Percentiles rank a stretch among this genome's conserved stretches.
Evolutionary conservation across 2,888 invertebrate genomes (phyloP).

Genomic region (Ethmia dodecea): DNA sequence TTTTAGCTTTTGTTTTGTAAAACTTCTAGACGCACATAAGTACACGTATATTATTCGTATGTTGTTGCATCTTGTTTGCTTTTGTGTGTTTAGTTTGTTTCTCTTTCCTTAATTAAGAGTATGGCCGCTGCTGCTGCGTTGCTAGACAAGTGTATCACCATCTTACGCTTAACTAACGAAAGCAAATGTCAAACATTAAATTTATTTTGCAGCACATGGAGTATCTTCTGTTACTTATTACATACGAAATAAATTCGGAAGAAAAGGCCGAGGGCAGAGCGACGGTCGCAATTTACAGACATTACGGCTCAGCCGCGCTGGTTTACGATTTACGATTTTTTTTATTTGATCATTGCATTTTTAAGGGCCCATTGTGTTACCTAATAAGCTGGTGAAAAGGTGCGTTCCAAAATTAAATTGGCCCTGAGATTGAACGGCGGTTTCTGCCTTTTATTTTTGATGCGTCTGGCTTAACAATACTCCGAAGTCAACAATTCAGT

Average conservation of each 20-base stretch:
- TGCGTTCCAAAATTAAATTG: slow-evolving; percentile 1
- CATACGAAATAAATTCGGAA: slow-evolving; percentile 40
- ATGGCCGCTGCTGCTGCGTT: too few relatives aligned
- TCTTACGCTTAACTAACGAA: slow-evolving; percentile 26
- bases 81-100: too few relatives aligned
- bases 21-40: too few relatives aligned
- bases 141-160: background rate
- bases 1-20: too few relatives aligned
- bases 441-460: too few relatives aligned
- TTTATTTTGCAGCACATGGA: slow-evolving; percentile 35
- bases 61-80: too few relatives aligned
- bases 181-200: slow-evolving; percentile 40
- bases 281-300: slow-evolving; percentile 47
- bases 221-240: slow-evolving; percentile 46
- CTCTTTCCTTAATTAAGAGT: too few relatives aligned
- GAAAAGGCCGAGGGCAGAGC: slow-evolving; percentile 29
- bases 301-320: slow-evolving; percentile 36
- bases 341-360: slow-evolving; percentile 25
- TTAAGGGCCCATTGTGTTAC: slow-evolving; percentile 16
- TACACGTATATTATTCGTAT: too few relatives aligned
- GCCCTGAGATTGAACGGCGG: too few relatives aligned
- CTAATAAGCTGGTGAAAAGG: slow-evolving; percentile 12
- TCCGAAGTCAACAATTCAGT: too few relatives aligned
- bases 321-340: slow-evolving; percentile 28
- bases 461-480: too few relatives aligned